Evolutionary conservation across 2,113 vertebrate genomes (phyloP).

Genomic region (Paramormyrops kingsleyae): DNA sequence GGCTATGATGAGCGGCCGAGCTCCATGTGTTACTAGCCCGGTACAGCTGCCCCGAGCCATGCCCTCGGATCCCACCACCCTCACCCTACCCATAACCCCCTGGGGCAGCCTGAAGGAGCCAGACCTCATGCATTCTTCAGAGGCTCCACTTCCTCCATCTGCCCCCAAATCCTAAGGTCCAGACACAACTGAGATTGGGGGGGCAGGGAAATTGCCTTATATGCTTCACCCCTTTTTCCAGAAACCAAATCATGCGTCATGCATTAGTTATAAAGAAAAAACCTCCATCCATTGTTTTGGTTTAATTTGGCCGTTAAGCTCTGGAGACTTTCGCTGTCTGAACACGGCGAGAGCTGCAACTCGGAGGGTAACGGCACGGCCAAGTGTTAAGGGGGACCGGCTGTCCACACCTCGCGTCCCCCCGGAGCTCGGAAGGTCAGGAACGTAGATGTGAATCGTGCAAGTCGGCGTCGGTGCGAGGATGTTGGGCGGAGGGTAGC

Average conservation of each 20-base stretch:
- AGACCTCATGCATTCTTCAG: conserved; percentile 29
- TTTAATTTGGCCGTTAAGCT: background rate
- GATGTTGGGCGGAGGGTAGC: background rate
- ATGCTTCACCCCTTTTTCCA: background rate
- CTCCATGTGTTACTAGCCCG: conserved; percentile 51
- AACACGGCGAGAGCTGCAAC: background rate
- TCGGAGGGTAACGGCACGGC: background rate
- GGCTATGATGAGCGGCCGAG: conserved; percentile 70
- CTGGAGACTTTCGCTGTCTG: background rate
- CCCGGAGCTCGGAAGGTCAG: background rate
- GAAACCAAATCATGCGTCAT: background rate
- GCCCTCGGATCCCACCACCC: conserved; percentile 51
- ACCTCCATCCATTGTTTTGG: background rate
- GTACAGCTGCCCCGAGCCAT: conserved; percentile 32
- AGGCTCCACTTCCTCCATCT: conserved; percentile 27
- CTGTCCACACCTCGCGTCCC: background rate
- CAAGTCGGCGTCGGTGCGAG: background rate
- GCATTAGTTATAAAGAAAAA: background rate
- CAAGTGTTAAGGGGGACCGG: background rate
- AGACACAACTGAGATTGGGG: background rate
- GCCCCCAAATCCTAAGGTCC: conserved; percentile 41
- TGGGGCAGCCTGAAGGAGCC: conserved; percentile 65
- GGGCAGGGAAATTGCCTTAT: background rate
- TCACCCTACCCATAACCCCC: conserved; percentile 49
- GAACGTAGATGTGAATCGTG: background rate